Percentiles rank a stretch among this genome's conserved stretches.
phyloP scores from a whole-genome alignment of 2,888 invertebrate genomes.

The Drosophila mercatorum region DNA sequence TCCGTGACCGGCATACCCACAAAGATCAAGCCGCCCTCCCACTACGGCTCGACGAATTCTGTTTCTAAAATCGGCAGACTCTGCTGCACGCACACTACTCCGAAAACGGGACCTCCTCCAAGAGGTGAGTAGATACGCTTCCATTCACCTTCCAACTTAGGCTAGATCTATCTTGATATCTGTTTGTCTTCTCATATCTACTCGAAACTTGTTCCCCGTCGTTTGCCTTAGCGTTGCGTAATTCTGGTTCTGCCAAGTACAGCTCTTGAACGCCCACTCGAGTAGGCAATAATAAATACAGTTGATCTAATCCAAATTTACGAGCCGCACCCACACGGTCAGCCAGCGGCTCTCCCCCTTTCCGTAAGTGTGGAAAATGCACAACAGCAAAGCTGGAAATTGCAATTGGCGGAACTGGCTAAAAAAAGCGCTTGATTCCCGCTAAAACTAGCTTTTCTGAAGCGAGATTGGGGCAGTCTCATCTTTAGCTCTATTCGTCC shows the following conservation, averaged over 20 bases:
- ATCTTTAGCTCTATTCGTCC: background rate
- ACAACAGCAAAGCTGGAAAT: conserved; percentile 25
- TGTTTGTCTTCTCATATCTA: conserved; percentile 2
- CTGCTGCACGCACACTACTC: conserved; percentile 75
- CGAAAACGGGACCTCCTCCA: conserved; percentile 82
- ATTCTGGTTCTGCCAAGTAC: conserved; percentile 46
- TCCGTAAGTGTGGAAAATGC: conserved; percentile 23
- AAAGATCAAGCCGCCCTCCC: conserved; percentile 69
- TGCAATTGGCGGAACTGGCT: conserved; percentile 39
- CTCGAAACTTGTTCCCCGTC: conserved; percentile 10
- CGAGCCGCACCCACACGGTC: conserved; percentile 51
- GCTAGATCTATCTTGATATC: background rate
- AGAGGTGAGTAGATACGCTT: conserved; percentile 71
- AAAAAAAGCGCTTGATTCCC: background rate
- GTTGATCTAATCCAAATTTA: conserved; percentile 49
- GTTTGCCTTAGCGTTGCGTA: conserved; percentile 32
- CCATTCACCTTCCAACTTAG: background rate
- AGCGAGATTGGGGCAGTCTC: background rate
- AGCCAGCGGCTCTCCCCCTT: conserved; percentile 14
- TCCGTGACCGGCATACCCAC: conserved; percentile 71
- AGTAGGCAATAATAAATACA: conserved; percentile 35
- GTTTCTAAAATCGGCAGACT: conserved; percentile 81
- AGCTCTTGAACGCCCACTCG: conserved; percentile 47
- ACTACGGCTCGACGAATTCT: conserved; percentile 72
- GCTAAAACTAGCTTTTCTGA: background rate